Percentiles rank a stretch among this genome's conserved stretches.
Evolutionary conservation across 2,113 vertebrate genomes (phyloP).

Genomic region (Daboia siamensis): DNA sequence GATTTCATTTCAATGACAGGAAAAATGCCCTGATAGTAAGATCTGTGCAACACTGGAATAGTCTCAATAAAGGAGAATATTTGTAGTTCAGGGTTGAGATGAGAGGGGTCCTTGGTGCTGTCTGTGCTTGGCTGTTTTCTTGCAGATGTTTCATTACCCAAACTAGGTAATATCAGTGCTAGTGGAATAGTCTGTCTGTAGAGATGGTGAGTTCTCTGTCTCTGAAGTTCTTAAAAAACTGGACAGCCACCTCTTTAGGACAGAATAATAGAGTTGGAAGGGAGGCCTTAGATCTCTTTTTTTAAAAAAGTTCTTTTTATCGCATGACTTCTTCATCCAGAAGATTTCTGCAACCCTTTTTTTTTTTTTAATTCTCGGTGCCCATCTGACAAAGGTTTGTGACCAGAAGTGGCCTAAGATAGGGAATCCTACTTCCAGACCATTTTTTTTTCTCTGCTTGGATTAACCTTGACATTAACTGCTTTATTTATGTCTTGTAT

Average conservation of each 20-base stretch:
- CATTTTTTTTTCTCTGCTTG: accelerated
- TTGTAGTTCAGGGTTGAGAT: too few species aligned
- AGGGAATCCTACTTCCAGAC: not conserved
- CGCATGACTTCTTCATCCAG: not conserved
- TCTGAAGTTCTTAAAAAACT: too few species aligned
- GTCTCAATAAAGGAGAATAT: too few species aligned
- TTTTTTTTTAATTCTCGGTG: not conserved
- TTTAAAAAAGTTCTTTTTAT: not conserved
- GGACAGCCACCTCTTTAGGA: too few species aligned
- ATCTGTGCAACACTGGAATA: too few species aligned
- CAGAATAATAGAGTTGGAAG: too few species aligned
- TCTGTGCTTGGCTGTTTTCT: too few species aligned
- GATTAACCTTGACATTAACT: not conserved
- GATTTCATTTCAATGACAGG: not conserved
- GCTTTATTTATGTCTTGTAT: not conserved
- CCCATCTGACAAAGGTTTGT: not conserved
- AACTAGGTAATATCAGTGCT: too few species aligned
- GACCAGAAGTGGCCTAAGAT: not conserved
- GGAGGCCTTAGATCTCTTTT: not conserved
- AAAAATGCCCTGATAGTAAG: not conserved
- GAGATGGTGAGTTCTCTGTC: too few species aligned
- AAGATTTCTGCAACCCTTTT: not conserved
- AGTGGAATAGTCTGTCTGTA: too few species aligned
- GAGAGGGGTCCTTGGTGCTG: too few species aligned
- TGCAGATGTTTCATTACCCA: too few species aligned